These are phyloP conservation scores for Elysia crispata DNA, from an alignment of 2,888 invertebrate genomes.

Conservation along the genomic window DNA sequence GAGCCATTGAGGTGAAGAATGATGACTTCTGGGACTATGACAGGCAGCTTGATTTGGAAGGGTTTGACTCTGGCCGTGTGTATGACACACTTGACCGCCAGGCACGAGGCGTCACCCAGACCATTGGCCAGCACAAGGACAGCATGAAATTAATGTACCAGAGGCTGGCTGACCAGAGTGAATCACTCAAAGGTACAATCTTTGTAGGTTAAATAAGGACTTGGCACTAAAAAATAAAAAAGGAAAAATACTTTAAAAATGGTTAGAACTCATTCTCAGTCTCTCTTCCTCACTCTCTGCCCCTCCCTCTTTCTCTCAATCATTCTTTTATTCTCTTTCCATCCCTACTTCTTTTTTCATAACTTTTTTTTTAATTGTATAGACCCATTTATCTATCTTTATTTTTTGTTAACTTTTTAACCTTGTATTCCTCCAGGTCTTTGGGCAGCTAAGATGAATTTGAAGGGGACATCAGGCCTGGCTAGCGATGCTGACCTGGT, in stretches of 20 bases:
- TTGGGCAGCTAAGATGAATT: conserved; percentile 76
- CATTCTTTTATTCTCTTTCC: too few relatives aligned
- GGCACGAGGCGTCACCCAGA: conserved; percentile 69
- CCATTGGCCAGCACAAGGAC: conserved; percentile 74
- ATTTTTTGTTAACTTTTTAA: too few relatives aligned
- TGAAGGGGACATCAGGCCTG: conserved; percentile 66
- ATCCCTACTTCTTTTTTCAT: too few relatives aligned
- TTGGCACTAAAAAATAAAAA: neutral
- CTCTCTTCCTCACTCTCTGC: too few relatives aligned
- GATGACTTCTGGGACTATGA: conserved; percentile 77
- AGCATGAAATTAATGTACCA: conserved; percentile 74
- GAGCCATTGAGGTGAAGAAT: conserved; percentile 61
- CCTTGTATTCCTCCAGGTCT: conserved; percentile 55
- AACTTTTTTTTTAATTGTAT: too few relatives aligned
- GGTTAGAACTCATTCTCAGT: too few relatives aligned
- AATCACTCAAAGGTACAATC: conserved; percentile 66
- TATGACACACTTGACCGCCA: conserved; percentile 74
- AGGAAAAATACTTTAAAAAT: neutral
- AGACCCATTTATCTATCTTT: too few relatives aligned
- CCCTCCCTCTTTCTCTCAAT: too few relatives aligned
- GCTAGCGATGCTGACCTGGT: conserved; percentile 71
- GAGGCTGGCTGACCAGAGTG: conserved; percentile 71
- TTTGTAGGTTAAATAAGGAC: neutral
- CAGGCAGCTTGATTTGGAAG: conserved; percentile 73
- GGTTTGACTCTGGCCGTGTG: conserved; percentile 70